phyloP scores from a whole-genome alignment of 2,888 invertebrate genomes.

The Nemotelus nigrinus region DNA sequence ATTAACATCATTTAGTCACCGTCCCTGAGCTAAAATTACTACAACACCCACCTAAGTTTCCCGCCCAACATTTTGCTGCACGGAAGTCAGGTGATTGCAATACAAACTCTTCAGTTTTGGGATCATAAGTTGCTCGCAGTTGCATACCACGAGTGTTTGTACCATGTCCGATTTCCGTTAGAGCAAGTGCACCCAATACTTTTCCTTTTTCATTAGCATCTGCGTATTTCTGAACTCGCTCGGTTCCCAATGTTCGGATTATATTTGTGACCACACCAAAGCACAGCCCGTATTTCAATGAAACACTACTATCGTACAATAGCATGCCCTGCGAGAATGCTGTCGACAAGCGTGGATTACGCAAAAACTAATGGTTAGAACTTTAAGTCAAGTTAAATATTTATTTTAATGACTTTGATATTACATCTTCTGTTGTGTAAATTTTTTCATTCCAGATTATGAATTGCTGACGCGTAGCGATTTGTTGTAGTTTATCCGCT shows the following conservation, averaged over 20 bases:
- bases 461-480: constrained; percentile 71
- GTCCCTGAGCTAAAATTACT: no score
- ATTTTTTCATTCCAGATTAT: constrained; percentile 75
- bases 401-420: no score
- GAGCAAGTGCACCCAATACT: constrained; percentile 79
- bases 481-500: constrained; percentile 69
- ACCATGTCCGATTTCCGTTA: constrained; percentile 92
- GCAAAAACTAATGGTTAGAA: constrained; percentile 63
- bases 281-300: constrained; percentile 74
- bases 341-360: constrained; percentile 66
- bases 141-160: constrained; percentile 89
- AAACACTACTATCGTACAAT: constrained; percentile 71
- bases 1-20: not conserved
- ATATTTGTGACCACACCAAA: constrained; percentile 75
- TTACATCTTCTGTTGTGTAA: constrained; percentile 54
- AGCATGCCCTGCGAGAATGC: constrained; percentile 69
- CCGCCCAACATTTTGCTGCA: constrained; percentile 87
- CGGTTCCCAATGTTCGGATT: constrained; percentile 72
- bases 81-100: constrained; percentile 80
- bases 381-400: no score
- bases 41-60: constrained; percentile 70
- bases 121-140: constrained; percentile 84
- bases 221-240: constrained; percentile 70
- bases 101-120: constrained; percentile 75
- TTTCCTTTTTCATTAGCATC: constrained; percentile 62